Evolutionary conservation across 2,888 invertebrate genomes (phyloP), one percentile per base, ranked within the genome.

Genomic region (Zaprionus obscuricornis): DNA sequence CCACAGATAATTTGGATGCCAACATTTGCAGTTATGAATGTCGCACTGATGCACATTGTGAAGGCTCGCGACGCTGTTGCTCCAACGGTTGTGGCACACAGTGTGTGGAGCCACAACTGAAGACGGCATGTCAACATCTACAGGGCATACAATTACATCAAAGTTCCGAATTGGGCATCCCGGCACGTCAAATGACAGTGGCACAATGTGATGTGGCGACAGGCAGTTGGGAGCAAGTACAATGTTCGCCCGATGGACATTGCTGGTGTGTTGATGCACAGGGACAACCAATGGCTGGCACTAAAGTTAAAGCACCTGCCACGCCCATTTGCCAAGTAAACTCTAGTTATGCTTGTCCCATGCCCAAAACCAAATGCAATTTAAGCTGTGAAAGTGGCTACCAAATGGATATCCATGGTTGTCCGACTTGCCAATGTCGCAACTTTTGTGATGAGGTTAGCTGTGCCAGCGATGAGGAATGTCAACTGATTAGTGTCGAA

Each of bases 51-150:
- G 92, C 93, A 10, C 94, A 95, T 69, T 96, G 96, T 82, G 93
- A 92, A 1, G 92, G 93, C 0, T 91, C 91, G 0, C 92, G 93
- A 55, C 94, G 96, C 58, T 96, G 96, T 89, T 96, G 96, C 86
- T 95, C 96, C 0, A 96, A 96, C 33, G 96, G 96, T 16, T 96
- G 96, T 85, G 96, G 96, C 0, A 96, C 96, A 0, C 94, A 95
- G 73, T 96, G 96, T 87, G 93, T 94, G 0, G 91, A 93, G 34
- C 94, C 96, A 0, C 92, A 95, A 26, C 92, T 95, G 69, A 93
- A 94, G 72, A 94, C 96, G 50, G 94, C 94, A 34, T 95, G 95
- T 79, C 94, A 95, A 85, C 95, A 95, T 82, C 91, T 90, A 13
- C 92, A 63, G 90, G 89, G 89, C 4, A 91, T 91, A 24, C 90